These are phyloP conservation scores for Rallus crepitans DNA, from an alignment of 2,797 vertebrate genomes.

Conservation along the genomic window DNA sequence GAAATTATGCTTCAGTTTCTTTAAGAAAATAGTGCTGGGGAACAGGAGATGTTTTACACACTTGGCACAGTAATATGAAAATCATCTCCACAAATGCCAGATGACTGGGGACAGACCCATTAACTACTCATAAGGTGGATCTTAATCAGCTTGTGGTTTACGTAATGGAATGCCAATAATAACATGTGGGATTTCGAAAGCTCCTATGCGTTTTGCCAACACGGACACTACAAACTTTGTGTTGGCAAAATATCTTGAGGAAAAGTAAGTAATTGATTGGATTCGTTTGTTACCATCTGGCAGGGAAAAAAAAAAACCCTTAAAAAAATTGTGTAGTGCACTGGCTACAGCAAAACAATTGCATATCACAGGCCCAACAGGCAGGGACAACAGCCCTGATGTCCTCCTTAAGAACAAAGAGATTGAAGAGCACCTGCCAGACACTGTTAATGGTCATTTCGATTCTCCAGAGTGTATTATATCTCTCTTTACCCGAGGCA, in stretches of 20 bases:
- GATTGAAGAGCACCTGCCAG: neutral
- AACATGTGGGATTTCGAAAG: neutral
- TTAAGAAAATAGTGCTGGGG: neutral
- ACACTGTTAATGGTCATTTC: neutral
- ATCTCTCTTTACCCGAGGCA: neutral
- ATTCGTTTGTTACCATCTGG: neutral
- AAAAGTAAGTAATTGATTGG: neutral
- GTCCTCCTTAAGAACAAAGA: neutral
- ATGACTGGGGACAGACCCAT: neutral
- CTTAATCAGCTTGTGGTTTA: neutral
- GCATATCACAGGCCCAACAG: rapidly evolving
- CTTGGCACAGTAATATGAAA: neutral
- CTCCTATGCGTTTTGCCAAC: neutral
- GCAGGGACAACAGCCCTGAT: neutral
- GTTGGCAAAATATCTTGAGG: neutral
- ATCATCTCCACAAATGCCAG: neutral
- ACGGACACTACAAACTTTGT: neutral
- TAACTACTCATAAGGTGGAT: neutral
- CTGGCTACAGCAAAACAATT: neutral
- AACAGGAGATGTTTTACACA: neutral
- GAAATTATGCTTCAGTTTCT: neutral
- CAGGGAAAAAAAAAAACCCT: neutral
- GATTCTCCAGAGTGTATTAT: neutral
- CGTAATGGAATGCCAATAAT: rapidly evolving
- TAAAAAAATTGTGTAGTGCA: neutral